These are phyloP conservation scores for Sturnus vulgaris DNA, from an alignment of 2,113 vertebrate genomes.

Conservation along the genomic window DNA sequence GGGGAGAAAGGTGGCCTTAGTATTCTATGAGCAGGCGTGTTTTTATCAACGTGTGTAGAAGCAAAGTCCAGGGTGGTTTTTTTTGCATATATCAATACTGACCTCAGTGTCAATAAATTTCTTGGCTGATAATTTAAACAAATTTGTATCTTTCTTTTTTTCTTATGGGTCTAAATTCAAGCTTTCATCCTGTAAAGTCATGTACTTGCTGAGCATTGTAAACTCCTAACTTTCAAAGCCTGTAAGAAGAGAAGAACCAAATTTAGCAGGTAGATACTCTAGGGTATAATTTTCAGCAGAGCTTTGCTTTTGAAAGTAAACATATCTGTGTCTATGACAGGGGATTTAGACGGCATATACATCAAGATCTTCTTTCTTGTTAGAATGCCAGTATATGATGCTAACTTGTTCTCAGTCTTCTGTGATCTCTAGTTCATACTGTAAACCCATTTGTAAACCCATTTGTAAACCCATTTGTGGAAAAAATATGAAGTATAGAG, in stretches of 20 bases:
- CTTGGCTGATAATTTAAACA: background rate
- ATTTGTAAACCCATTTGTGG: background rate
- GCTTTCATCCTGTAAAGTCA: background rate
- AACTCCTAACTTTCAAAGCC: background rate
- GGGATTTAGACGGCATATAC: background rate
- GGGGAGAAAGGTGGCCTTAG: background rate
- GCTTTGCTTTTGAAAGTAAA: constrained; percentile 3
- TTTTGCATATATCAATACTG: background rate
- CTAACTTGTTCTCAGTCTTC: background rate
- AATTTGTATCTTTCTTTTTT: background rate
- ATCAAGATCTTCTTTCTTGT: background rate
- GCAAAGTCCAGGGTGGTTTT: background rate
- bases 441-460: background rate
- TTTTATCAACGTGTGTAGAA: background rate
- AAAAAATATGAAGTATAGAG: background rate
- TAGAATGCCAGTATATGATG: background rate
- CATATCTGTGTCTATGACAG: background rate
- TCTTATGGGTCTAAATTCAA: background rate
- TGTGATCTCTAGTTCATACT: background rate
- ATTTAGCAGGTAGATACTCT: constrained; percentile 24
- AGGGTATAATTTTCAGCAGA: background rate
- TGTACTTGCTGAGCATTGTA: background rate
- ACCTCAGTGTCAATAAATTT: background rate
- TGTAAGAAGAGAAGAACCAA: background rate
- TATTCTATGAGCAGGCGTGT: background rate